phyloP scores from a whole-genome alignment of 2,113 vertebrate genomes.

The Eurystomus gularis region DNA sequence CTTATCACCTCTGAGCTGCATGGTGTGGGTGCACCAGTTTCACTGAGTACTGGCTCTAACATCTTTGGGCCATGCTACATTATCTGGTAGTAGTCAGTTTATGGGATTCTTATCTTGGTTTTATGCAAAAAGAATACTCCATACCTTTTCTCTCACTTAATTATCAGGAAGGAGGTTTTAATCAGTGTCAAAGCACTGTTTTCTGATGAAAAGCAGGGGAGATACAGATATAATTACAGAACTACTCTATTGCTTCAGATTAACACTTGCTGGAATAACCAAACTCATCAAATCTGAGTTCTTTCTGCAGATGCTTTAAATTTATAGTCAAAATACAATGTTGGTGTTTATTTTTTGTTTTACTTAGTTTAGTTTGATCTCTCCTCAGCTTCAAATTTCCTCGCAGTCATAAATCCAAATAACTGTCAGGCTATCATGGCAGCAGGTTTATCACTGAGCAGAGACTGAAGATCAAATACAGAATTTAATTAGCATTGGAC shows the following conservation, averaged over 20 bases:
- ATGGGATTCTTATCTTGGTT: neutral
- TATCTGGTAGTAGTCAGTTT: neutral
- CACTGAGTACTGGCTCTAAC: neutral
- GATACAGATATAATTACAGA: neutral
- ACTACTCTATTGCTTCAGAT: neutral
- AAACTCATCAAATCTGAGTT: neutral
- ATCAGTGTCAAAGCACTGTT: neutral
- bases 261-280: neutral
- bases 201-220: neutral
- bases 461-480: neutral
- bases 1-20: neutral
- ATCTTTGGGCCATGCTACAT: neutral
- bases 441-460: neutral
- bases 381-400: neutral
- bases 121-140: neutral
- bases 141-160: neutral
- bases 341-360: neutral
- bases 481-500: constrained; percentile 23
- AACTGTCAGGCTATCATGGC: neutral
- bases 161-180: neutral
- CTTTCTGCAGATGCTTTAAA: neutral
- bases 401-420: neutral
- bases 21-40: neutral
- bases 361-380: neutral
- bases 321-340: neutral